Base-by-base conservation (phyloP, 2,797 vertebrate genomes). In the Dermochelys coriacea region DNA sequence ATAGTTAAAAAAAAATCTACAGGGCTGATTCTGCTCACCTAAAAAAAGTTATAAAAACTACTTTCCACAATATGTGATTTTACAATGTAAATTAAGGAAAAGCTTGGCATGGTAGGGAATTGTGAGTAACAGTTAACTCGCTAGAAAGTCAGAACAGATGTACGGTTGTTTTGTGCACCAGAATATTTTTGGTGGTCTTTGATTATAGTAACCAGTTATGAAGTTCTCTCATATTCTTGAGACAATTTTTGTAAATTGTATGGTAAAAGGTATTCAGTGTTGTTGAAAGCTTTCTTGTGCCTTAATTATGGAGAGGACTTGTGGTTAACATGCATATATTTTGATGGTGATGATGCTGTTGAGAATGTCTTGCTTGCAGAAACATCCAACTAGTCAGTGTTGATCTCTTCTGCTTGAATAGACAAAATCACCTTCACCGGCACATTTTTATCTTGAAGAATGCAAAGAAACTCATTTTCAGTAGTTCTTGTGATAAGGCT, bases 11-110 rank as follows among this genome's bases (percentile, higher is more conserved):
- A 91, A 59, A 87, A 91, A 87, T 88, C 64, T 80, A 15, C 93
- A 55, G 37, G 93, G 51, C 84, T 45, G 82, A 4, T 82, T 84
- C 55, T 68, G 15, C 23, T 82, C 7, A 84, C 88, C 47, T 55
- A 74, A 90, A 82, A 21, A 57, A 57, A 6, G 27, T 25, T 4
- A 77, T 7, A 86, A 88, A 91, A 93, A 37, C 49, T 68, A 8
- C 80, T 49, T n/a, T 87, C 49, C 31, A 2, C 83, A 27, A 7
- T 85, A 29, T 80, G 90, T 57, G 27, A 57, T 57, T 29, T 90
- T 93, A 68, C n/a, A 50, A 81, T 14, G 82, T 85, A 85, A 94
- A 78, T 59, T 37, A 68, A 68, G 71, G 82, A 82, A 92, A 84
- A 85, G 3, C 9, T 82, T 93, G 5, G 80, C 19, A 23, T 12